Conservation (phyloP, 2,888 invertebrate species). For the Saturnia japonica region DNA sequence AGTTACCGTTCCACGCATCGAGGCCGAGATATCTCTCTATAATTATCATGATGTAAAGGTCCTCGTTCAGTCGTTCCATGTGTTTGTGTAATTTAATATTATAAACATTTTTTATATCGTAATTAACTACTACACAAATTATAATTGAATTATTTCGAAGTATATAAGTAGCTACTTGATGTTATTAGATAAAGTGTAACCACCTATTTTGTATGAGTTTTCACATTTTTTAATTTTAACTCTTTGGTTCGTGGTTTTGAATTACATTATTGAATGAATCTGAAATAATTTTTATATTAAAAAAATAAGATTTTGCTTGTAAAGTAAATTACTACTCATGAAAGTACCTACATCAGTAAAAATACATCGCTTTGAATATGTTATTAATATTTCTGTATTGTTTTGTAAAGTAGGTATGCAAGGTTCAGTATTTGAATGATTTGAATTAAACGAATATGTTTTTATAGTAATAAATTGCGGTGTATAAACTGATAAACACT, state of each 20-base stretch:
- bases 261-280: not conserved
- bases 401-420: conserved; percentile 10
- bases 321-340: not conserved
- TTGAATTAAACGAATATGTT: not conserved
- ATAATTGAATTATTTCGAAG: not conserved
- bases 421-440: conserved; percentile 3
- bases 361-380: not conserved
- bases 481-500: conserved; percentile 53
- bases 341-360: not conserved
- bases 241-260: not conserved
- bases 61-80: conserved; percentile 49
- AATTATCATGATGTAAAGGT: conserved; percentile 59
- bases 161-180: too few relatives aligned
- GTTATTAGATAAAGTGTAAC: too few relatives aligned
- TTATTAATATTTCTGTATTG: not conserved
- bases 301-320: not conserved
- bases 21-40: conserved; percentile 67
- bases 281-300: not conserved
- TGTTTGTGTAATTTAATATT: conserved; percentile 28
- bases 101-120: not conserved
- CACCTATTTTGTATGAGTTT: not conserved
- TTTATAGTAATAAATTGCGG: conserved; percentile 39
- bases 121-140: not conserved
- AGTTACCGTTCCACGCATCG: conserved; percentile 62
- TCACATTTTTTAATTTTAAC: not conserved